Evolutionary conservation across 2,888 invertebrate genomes (phyloP), one percentile per base, ranked within the genome.

Genomic region (Rotaria macrura): DNA sequence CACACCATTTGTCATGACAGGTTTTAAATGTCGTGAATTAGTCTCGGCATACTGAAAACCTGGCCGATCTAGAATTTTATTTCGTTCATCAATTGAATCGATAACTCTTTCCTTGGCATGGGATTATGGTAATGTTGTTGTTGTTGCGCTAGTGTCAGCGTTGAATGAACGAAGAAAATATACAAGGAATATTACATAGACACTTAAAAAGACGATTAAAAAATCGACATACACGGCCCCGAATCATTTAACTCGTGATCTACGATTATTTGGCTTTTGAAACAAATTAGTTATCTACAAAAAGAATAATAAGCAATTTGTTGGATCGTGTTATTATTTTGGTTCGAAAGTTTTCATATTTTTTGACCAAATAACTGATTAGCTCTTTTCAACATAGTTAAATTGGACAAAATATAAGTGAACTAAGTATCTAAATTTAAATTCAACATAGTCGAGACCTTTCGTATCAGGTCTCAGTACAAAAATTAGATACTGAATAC

Each of bases 1-100:
- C 3, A 89, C 88, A 9, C 90, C 90, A n/a, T 89, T 87, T 55
- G 88, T 90, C 85, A 91, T 89, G 1, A 90, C 88, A 29, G 91
- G 79, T n/a, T 43, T 9, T n/a, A 79, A 79, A n/a, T 20, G 14
- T 65, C 6, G 7, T 20, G 12, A 2, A 43, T n/a, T n/a, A n/a
- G 12, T 79, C 6, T 40, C n/a, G 0, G 12, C 79, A 40, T 43
- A 10, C 23, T 14, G 40, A 43, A 17, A 1, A 17, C 2, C 1
- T 7, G 20, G 1, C 20, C 5, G 65, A 14, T 34, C 14, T 5
- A 25, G 65, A 14, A 20, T 20, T 38, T 65, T 65, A 20, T 54
- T 54, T 54, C 20, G 34, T 38, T 34, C 4, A 20, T 65, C 20
- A 17, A 34, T 34, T 17, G 1, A 2, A 14, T 65, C 20, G 14